phyloP scores from a whole-genome alignment of 2,797 vertebrate genomes.

The Sebastes itinus region DNA sequence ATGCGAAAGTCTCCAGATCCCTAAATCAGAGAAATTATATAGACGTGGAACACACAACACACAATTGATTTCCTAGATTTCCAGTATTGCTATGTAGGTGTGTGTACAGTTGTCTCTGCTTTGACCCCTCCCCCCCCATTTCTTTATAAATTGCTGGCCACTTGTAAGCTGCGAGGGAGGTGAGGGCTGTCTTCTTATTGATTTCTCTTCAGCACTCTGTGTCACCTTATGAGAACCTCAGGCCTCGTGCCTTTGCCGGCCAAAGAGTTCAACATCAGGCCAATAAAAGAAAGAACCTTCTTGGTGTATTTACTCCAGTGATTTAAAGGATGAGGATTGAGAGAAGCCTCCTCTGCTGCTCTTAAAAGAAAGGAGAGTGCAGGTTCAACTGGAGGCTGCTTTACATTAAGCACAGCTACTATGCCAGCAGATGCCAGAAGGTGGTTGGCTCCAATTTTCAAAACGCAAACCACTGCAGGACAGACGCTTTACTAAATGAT shows the following conservation, averaged over 20 bases:
- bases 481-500: background rate
- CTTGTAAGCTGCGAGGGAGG: background rate
- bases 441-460: background rate
- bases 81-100: background rate
- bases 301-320: constrained; percentile 6
- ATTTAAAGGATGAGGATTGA: constrained; percentile 26
- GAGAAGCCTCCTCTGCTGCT: constrained; percentile 6
- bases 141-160: background rate
- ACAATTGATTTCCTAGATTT: too few species aligned
- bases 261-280: constrained; percentile 13
- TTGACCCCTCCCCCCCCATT: background rate
- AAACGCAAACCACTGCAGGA: background rate
- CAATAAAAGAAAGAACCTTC: background rate
- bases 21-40: background rate
- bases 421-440: background rate
- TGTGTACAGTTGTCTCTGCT: background rate
- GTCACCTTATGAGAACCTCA: background rate
- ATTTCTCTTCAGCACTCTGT: constrained; percentile 17
- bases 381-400: background rate
- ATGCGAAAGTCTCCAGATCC: background rate
- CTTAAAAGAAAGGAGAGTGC: constrained; percentile 8
- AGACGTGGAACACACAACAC: background rate
- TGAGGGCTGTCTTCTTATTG: constrained; percentile 14
- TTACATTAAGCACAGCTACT: constrained; percentile 9
- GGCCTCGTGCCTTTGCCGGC: background rate